phyloP scores from a whole-genome alignment of 1,140 invertebrate genomes.

The Zeugodacus cucurbitae region DNA sequence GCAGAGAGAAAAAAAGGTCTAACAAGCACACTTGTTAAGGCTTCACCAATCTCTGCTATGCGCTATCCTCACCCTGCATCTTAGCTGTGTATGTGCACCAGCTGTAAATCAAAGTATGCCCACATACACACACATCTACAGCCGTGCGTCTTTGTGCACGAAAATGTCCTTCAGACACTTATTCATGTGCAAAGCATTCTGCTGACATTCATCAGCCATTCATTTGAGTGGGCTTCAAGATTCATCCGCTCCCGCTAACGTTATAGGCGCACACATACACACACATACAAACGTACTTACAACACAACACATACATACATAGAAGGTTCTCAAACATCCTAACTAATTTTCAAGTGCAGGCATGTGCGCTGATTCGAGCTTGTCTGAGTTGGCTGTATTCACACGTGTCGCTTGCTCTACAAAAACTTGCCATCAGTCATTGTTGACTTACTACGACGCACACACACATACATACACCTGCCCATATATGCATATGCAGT shows the following conservation, averaged over 20 bases:
- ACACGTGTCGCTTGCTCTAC: background rate
- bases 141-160: background rate
- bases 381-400: background rate
- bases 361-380: background rate
- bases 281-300: background rate
- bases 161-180: slow-evolving; percentile 31
- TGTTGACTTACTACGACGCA: background rate
- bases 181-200: background rate
- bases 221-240: background rate
- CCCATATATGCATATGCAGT: background rate
- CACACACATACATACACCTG: background rate
- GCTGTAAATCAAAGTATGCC: background rate
- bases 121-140: background rate
- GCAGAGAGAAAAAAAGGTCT: background rate
- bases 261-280: background rate
- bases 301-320: background rate
- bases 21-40: background rate
- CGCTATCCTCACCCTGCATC: background rate
- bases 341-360: background rate
- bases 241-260: background rate
- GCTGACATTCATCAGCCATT: slow-evolving; percentile 8
- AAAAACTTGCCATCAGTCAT: background rate
- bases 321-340: background rate
- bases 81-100: background rate
- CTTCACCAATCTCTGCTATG: background rate